Evolutionary conservation across 2,113 vertebrate genomes (phyloP), one percentile per base, ranked within the genome.

Genomic region (Myotis davidii): DNA sequence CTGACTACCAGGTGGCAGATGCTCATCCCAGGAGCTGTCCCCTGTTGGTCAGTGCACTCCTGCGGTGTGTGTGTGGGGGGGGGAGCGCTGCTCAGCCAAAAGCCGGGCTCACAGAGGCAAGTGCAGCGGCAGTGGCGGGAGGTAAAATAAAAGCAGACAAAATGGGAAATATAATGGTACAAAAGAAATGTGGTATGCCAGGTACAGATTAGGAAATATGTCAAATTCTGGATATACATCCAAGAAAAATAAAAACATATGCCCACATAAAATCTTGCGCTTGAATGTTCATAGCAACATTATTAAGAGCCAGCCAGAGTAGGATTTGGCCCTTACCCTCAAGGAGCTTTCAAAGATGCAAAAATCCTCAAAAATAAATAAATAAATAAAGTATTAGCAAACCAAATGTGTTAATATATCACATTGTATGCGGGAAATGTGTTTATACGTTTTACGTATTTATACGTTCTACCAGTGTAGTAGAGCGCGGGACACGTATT

Each of bases 161-260:
- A 65, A 73, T 54, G 27, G 45, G 65, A 72, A 95, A 74, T 9
- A 78, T 1, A 77, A 59, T 29, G 34, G 85, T 59, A 86, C 29
- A 79, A 91, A 86, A 69, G 81, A 90, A 61, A 85, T 10, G 12
- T 9, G 18, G n/a, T 42, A 67, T 34, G 48, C 70, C 42, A 70
- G 42, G 64, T 34, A 73, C 9, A 48, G 45, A 83, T n/a, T n/a
- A 85, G 73, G 32, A 97, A 83, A n/a, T 37, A 90, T 65, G 94
- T 94, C 67, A 85, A 39, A 78, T 50, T 95, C 90, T 37, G 23
- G 20, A 21, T 34, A 79, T 37, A 79, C 52, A 54, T 23, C 32
- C n/a, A 79, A 56, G 37, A 83, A 27, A 83, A 83, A 65, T 45
- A 39, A 45, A 64, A 64, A 45, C 39, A 21, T n/a, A 65, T 21